Evolutionary conservation across 1,140 invertebrate genomes (phyloP), one percentile per base, ranked within the genome.

Genomic region (Eueides isabella): DNA sequence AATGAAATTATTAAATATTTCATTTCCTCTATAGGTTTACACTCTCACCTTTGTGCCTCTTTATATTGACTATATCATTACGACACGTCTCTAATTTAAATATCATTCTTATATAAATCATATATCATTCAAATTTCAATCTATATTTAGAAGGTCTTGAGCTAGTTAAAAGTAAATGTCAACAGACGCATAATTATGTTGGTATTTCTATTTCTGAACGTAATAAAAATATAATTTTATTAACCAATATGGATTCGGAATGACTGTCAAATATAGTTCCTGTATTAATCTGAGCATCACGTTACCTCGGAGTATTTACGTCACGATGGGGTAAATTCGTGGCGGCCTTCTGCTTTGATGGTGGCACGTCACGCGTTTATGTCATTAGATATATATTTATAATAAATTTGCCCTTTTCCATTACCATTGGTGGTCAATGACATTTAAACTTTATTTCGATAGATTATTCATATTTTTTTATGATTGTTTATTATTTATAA

Each of bases 321-420:
- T 29, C 30, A 68, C 1, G 55, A 31, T 29, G 48, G 55, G 48
- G 48, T 31, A 67, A 26, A 28, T 28, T 33, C 12, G 44, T 68
- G 9, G 29, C 61, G 67, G 41, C 77, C 69, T 78, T 78, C 72
- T 31, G 23, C 44, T 61, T 69, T 75, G 64, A 78, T 70, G 66
- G 62, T 64, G 41, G 38, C 19, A 63, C 33, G 66, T 75, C 76
- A 78, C 73, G 66, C 67, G 75, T 67, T 35, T 28, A 31, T 71
- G 31, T 63, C 61, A 33, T 41, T 62, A 38, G 61, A 31, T 5
- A 55, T 55, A 19, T 55, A 55, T 55, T 55, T 55, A 11, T 55
- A 55, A 55, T 55, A 23, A 9, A 55, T 55, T 26, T 55, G 19
- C 2, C 48, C 23, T 55, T 55, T 55, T 55, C 48, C n/a, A 55